Conservation (phyloP, 2,797 vertebrate genomes). For the Eremophila alpestris region DNA sequence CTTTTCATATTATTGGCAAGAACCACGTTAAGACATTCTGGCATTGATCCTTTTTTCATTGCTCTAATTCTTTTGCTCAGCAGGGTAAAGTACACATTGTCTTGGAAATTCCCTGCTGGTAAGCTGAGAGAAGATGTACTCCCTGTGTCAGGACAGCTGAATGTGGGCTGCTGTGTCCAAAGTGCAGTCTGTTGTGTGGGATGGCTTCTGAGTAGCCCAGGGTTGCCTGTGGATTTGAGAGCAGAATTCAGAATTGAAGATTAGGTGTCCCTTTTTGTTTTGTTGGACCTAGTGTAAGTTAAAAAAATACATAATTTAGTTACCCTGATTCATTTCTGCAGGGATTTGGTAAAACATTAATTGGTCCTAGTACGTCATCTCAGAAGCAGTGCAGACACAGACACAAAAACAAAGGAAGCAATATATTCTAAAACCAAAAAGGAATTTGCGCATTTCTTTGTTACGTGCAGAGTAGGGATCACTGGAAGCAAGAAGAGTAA, state of each 20-base stretch:
- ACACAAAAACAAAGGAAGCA: background rate
- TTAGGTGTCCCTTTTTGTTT: background rate
- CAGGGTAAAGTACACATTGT: conserved; percentile 9
- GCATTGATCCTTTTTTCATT: conserved; percentile 15
- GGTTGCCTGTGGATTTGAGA: background rate
- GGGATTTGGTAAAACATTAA: background rate
- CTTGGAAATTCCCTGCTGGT: background rate
- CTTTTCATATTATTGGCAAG: conserved; percentile 48
- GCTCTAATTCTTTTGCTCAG: conserved; percentile 8
- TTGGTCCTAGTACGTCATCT: background rate
- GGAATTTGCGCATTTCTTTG: background rate
- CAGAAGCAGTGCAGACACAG: background rate
- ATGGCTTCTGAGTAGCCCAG: background rate
- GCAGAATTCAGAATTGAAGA: background rate
- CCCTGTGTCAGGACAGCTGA: background rate
- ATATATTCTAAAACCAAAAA: background rate
- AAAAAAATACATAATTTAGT: background rate
- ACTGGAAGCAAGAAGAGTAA: background rate
- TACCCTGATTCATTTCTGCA: background rate
- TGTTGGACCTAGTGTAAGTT: background rate
- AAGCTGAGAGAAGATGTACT: background rate
- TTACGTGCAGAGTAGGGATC: background rate
- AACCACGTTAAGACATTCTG: conserved; percentile 11
- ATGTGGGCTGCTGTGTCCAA: background rate
- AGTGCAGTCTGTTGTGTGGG: background rate